Base-by-base conservation (phyloP, 64 coral and sea anemone species). In the Porites lutea region DNA sequence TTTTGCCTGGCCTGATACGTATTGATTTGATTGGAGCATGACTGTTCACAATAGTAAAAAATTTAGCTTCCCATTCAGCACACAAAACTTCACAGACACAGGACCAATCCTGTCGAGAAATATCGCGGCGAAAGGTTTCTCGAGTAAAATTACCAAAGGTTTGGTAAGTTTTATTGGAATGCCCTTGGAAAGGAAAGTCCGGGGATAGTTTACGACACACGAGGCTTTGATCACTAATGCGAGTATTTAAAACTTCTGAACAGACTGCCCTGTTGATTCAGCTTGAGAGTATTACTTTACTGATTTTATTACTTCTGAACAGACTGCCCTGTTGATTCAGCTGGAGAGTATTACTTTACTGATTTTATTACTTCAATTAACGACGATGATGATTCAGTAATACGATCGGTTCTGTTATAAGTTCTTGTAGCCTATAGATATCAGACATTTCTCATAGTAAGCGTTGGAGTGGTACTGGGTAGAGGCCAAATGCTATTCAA, bases 391-490 rank as follows among this genome's bases (percentile, higher is more conserved):
- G 74, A 74, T 65, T 89, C 77, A 58, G 88, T 90, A 65, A 90
- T 23, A 77, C 77, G 75, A 13, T 90, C 75, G 88, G 88, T 82
- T 82, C 44, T 12, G 77, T 43, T 71, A 91, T 91, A 58, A 91
- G 13, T 82, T 91, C 76, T 16, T 91, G 78, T 27, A 91, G 89
- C 47, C 68, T 47, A 80, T 79, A 89, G 67, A 22, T 64, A 8
- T 79, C 88, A 79, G 88, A 66, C 79, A 90, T 90, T 90, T 77
- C 88, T 21, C 22, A 62, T 65, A 82, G 78, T 67, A 67, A 67
- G 21, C 7, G 65, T 67, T 67, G 21, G 65, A 16, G 65, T 67
- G 15, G 13, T 19, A 67, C 12, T 67, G 65, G 65, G 65, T n/a
- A 67, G 65, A 67, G 59, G 65, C 4, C 65, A 67, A 2, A 67